Evolutionary conservation across 2,113 vertebrate species (phyloP), one percentile per base, ranked within the genome.

Genomic region (Caranx melampygus): DNA sequence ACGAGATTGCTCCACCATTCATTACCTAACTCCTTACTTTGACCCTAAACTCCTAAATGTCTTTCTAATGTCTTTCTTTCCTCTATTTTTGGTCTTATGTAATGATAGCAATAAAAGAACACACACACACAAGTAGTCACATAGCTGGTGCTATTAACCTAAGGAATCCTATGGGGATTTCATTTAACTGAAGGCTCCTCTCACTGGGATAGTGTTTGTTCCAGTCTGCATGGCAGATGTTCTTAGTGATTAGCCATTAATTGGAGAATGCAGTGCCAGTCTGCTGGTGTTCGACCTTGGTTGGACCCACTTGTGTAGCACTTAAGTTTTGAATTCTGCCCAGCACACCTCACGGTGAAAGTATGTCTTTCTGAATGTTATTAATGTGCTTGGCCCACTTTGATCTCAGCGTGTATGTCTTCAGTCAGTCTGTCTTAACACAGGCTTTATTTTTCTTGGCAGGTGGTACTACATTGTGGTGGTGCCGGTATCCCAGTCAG

Each of bases 401-500:
- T 87, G 82, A 84, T 82, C 79, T 51, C 77, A 66, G 81, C 31
- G 0, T 84, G 86, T 40, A 3, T n/a, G 33, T 55, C 44, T 55
- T 63, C 33, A 64, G 35, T 52, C 31, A 12, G 60, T 35, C 58
- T 75, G 55, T 84, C 58, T 79, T 84, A 75, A 81, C 75, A 68
- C 75, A 42, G 54, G 60, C 63, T 87, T 61, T 85, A 21, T 87
- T 77, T 78, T 58, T 67, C 88, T 88, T 90, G 61, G 59, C 92
- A 99, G 98, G 93, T 99, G 97, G 96, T 99, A 97, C 93, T 99
- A 97, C 91, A 96, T 99, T 0, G 96, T 98, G 84, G 97, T 99
- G 70, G 96, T 99, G 73, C 97, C 97, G 34, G 90, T 95, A 0
- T 96, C 97, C 73, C 82, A 86, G 51, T 93, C 94, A 12, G 51